Base-by-base conservation (phyloP, 2,797 vertebrate species). In the Molossus molossus region DNA sequence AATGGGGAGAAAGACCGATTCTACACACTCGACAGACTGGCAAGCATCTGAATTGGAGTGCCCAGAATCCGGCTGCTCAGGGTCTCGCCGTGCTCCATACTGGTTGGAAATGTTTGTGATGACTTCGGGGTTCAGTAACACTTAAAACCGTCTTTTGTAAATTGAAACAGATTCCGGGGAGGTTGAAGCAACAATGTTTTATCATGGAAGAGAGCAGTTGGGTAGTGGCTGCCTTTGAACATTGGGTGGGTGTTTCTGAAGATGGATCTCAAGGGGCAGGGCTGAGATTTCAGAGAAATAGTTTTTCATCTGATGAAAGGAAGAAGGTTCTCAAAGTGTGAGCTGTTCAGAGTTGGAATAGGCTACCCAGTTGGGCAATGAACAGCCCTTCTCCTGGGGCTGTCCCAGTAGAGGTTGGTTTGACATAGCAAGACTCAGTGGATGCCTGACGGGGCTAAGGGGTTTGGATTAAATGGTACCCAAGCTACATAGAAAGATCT, bases 41-140 rank as follows among this genome's bases (percentile, higher is more conserved):
- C 58, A 72, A 53, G 21, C 33, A 9, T 83, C 20, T 14, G 27
- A 29, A 18, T 2, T 0, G 0, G 13, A 14, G 9, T 6, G 33
- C 57, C 50, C 15, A 7, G 67, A 48, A n/a, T 29, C 76, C 8
- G 27, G 57, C 20, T 8, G 12, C 6, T 21, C 18, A 1, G 0
- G 6, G 29, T 2, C 73, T 75, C 23, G 23, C 27, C 0, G 3
- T 10, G 5, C 14, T 12, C 29, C 13, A 1, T 3, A 2, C 55
- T 13, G 8, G 4, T 15, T 25, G 40, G 45, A 29, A 9, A 6
- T 6, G 0, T 1, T 40, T 1, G 3, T 1, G 45, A 27, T 1
- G 12, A 37, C 27, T n/a, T 48, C 1, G 5, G 60, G 55, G 64
- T 58, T n/a, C 40, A 53, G 7, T 7, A 17, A 12, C 29, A 14